Base-by-base conservation (phyloP, 2,797 vertebrate genomes). In the Clarias laeviceps region DNA sequence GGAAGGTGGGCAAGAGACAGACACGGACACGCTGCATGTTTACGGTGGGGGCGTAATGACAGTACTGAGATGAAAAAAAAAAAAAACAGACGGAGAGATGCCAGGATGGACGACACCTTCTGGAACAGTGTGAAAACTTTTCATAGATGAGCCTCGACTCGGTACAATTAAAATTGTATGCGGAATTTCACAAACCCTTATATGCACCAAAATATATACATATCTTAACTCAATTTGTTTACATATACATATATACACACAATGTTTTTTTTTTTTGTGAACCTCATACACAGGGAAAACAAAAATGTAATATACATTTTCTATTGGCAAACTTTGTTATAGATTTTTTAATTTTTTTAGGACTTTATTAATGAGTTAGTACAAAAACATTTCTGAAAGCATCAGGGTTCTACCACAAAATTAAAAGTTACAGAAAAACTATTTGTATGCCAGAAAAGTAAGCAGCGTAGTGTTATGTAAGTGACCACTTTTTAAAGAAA, bases 101-200 rank as follows among this genome's bases (percentile, higher is more conserved):
- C 27, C 61, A 66, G 70, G 29, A 66, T 57, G 50, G n/a, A 66
- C 32, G 57, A 29, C 9, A 1, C 37, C 34, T 15, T 72, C 37
- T 80, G 65, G 85, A 82, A 54, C 80, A 78, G 54, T 29, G 56
- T 69, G 34, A 78, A 34, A 45, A 82, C 37, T 66, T 74, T 85
- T 76, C 61, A 11, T 14, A 27, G 29, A 78, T 61, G 2, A 34
- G 37, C 59, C 56, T 5, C 34, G 7, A 18, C 32, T 61, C 37
- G n/a, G 59, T 45, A 27, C 24, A 27, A 61, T 11, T 6, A 3
- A 40, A 27, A 62, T 1, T 4, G 24, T 40, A 17, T 1, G 32
- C 37, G 2, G 12, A 40, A n/a, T 40, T 79, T 79, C 32, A 40
- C 76, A 37, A 77, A 9, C 4, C 0, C 2, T 32, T 57, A 8